Base-by-base conservation (phyloP, 2,888 invertebrate genomes). In the Pemphredon lugubris region DNA sequence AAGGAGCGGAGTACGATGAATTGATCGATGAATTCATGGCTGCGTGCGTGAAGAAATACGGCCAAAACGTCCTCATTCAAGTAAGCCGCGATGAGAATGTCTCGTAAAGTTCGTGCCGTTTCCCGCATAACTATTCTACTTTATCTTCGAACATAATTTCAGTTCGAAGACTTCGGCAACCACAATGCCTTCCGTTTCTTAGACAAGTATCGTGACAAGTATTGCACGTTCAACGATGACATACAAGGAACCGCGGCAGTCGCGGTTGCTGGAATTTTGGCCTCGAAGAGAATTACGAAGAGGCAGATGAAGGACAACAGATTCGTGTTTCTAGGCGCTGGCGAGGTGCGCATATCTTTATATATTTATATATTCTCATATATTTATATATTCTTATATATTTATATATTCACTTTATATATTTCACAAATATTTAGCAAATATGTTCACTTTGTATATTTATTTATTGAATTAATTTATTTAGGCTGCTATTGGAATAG, bases 141-240 rank as follows among this genome's bases (percentile, higher is more conserved):
- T n/a, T n/a, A n/a, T n/a, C n/a, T n/a, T n/a, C n/a, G n/a, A n/a
- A n/a, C n/a, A n/a, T n/a, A n/a, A n/a, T n/a, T 94, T 51, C 93
- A 98, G 93, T 98, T 98, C 90, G 99, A 99, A 92, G 99, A 99
- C 90, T 99, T 99, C 90, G 99, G 97, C 39, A 96, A 98, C 85
- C 93, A 95, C 84, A 99, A 99, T 91, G 99, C 99, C n/a, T 98
- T 98, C 90, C 93, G 96, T 45, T 94, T 98, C 75, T 91, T 99
- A 65, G 95, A 96, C 85, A 97, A 96, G 90, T 99, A 98, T 91
- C 93, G 97, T 68, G 91, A 95, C 85, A 93, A 93, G 77, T 99
- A 97, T 90, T 99, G 99, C 90, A 98, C 98, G 18, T 99, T 99
- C 90, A 99, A 99, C 90, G 99, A 99, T 87, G 99, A 99, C 87